Evolutionary conservation across 2,888 invertebrate species (phyloP), one percentile per base, ranked within the genome.

Genomic region (Rhagonycha fulva): DNA sequence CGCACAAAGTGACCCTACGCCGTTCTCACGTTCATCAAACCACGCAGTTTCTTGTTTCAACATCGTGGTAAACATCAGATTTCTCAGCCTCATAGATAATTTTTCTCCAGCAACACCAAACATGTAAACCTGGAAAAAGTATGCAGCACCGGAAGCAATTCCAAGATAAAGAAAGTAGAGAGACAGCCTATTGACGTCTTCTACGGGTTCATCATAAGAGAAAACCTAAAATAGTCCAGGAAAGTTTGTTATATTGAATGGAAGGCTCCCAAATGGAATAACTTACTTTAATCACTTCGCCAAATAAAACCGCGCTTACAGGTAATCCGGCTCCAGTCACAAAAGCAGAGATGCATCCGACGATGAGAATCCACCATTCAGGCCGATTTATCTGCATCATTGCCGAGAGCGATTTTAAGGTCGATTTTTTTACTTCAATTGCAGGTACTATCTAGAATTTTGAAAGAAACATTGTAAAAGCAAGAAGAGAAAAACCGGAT

Each of bases 21-120:
- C 91, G 84, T 95, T 94, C 28, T 90, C 87, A 79, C 92, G 91
- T 79, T 93, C 90, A 82, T 95, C 95, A 84, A 92, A 95, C 90
- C 93, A 95, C 2, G 91, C 92, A 73, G 94, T 90, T 85, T 95
- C 95, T 87, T 95, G 95, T 79, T 89, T 88, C 3, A 96, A 84
- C 87, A 95, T 91, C 3, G 92, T 90, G 68, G 88, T 89, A 82
- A 95, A 95, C 87, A 94, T 90, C 62, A 89, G 79, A 47, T 90
- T 90, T 72, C 96, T 89, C 4, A 96, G 86, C 75, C 96, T 89
- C 84, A 93, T 91, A 0, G 96, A 96, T 70, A 97, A 88, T 77
- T 90, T 88, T 86, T 96, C 96, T 47, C 96, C 96, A 28, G 96
- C 94, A 28, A 94, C 88, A 0, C 92, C 93, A 86, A 95, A 96